Percentiles rank a stretch among this genome's conserved stretches.
Evolutionary conservation across 2,797 vertebrate genomes (phyloP).

Genomic region (Ibycter americanus): DNA sequence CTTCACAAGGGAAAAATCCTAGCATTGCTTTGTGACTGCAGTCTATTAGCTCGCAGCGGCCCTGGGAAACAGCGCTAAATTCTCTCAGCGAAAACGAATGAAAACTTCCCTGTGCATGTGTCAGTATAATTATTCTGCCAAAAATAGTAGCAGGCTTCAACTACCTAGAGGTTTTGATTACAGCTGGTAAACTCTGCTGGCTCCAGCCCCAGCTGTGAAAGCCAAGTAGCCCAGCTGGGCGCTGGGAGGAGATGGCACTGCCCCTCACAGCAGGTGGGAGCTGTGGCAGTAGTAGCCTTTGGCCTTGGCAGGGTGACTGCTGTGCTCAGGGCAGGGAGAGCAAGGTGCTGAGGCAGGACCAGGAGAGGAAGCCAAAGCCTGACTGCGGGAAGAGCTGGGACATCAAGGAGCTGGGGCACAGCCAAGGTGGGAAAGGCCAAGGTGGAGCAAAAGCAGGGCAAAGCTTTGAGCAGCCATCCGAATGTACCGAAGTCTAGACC

Average conservation of each 20-base stretch:
- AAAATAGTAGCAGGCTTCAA: not conserved
- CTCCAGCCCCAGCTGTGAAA: not conserved
- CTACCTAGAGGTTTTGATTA: not conserved
- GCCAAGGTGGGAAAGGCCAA: not conserved
- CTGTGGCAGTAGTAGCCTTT: not conserved
- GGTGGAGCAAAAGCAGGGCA: not conserved
- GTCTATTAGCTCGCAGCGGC: not conserved
- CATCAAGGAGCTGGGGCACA: not conserved
- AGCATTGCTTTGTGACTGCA: not conserved
- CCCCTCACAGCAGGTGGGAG: not conserved
- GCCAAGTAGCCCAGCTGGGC: not conserved
- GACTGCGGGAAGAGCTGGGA: not conserved
- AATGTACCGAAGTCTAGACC: not conserved
- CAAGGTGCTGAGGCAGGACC: not conserved
- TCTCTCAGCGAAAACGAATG: not conserved
- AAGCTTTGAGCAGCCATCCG: not conserved
- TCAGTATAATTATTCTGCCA: not conserved
- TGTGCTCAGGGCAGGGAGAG: not conserved
- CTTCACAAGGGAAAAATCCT: not conserved
- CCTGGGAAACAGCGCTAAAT: not conserved
- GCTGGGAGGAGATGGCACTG: not conserved
- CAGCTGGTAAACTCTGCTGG: not conserved
- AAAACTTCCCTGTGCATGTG: accelerated
- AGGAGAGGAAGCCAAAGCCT: not conserved
- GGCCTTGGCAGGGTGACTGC: not conserved